Evolutionary conservation across 2,113 vertebrate species (phyloP).

Genomic region (Lutjanus erythropterus): DNA sequence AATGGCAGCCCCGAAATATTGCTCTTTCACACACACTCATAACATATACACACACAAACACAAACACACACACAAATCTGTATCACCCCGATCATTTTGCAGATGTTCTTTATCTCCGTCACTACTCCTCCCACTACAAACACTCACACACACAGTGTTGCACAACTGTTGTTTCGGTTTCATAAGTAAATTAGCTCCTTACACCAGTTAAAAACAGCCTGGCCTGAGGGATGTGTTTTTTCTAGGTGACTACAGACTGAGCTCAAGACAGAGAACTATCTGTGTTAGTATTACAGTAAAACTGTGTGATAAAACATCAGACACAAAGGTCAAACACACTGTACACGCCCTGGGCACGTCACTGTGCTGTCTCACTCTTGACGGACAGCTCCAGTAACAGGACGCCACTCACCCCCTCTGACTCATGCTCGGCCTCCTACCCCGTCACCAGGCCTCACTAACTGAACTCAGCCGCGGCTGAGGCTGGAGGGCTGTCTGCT

Average conservation of each 20-base stretch:
- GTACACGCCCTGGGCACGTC: constrained; percentile 41
- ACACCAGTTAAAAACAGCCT: constrained; percentile 5
- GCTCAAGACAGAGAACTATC: neutral
- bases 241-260: neutral
- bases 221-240: neutral
- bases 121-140: neutral
- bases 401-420: constrained; percentile 57
- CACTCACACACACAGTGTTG: neutral
- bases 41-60: too few relatives aligned
- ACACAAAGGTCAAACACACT: constrained; percentile 58
- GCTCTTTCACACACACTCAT: neutral
- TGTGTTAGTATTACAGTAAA: constrained; percentile 17
- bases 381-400: constrained; percentile 57
- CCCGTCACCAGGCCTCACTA: constrained; percentile 37
- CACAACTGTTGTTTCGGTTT: constrained; percentile 7
- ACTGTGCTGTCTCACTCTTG: constrained; percentile 37
- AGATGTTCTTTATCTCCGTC: constrained; percentile 7
- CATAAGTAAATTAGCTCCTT: neutral
- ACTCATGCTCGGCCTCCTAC: constrained; percentile 46
- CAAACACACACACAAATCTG: neutral
- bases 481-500: constrained; percentile 8
- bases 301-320: constrained; percentile 32
- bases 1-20: neutral
- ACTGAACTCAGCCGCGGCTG: neutral
- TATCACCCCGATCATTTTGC: neutral